Base-by-base conservation (phyloP, 1,140 invertebrate species). In the Meloidogyne floridensis region DNA sequence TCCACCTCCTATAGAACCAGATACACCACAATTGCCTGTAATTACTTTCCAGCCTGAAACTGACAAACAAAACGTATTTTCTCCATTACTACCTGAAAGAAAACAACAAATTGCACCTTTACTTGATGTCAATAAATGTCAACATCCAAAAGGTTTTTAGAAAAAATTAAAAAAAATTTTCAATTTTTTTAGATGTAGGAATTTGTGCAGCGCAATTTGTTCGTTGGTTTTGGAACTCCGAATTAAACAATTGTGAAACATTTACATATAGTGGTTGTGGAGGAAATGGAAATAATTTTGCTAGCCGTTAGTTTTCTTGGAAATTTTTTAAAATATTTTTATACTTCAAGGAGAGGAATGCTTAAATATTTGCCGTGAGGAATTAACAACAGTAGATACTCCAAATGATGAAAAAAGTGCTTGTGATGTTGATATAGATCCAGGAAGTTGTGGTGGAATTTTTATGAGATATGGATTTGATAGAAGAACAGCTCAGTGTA, bases 251-350 rank as follows among this genome's bases (percentile, higher is more conserved):
- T 90, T 82, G 90, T 87, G 84, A 95, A 93, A 90, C 92, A 85
- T 97, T 97, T 91, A 91, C 91, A 11, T 97, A 94, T 88, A 93
- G 93, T 72, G 95, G 96, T 81, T 96, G 95, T 90, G 93, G 93
- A 65, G 95, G 95, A 73, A 96, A 94, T 85, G 93, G 92, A 42
- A 96, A 96, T 90, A 93, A 94, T 53, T 84, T 84, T 32, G 83
- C 65, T 15, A 84, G 75, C 65, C 54, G 81, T 65, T 65, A 65
- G 59, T 65, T 65, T 65, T 32, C 2, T n/a, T 18, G 9, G 75
- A 51, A 75, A 86, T 72, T 86, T 84, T 56, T 83, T 77, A 10
- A 86, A 75, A 75, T 5, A 15, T n/a, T 65, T 7, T n/a, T n/a
- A n/a, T 65, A 73, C 59, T 6, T n/a, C n/a, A n/a, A 65, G 59